A percentile compares a stretch with the other conserved stretches of the same genome.
Evolutionary conservation across 2,113 vertebrate species (phyloP).

Genomic region (Epinephelus cyanopodus): DNA sequence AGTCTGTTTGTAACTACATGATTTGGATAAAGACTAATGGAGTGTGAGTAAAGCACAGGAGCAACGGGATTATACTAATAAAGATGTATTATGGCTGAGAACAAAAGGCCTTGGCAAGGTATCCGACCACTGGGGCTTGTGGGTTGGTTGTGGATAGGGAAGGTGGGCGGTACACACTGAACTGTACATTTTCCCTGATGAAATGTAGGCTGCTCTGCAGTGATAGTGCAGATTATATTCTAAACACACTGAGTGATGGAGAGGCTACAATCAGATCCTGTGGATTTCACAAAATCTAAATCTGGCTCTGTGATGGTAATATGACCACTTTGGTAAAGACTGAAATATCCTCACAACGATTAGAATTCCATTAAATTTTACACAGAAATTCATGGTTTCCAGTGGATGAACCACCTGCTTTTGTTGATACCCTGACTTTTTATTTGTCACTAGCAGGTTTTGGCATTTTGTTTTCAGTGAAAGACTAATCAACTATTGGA

Average conservation of each 20-base stretch:
- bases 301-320: neutral
- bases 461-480: no score
- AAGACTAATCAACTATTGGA: no score
- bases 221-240: constrained; percentile 35
- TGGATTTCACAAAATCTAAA: neutral
- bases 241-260: constrained; percentile 24
- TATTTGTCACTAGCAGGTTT: no score
- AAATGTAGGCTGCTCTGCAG: constrained; percentile 55
- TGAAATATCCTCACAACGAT: no score
- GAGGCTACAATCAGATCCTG: constrained; percentile 16
- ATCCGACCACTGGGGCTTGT: constrained; percentile 63
- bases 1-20: constrained; percentile 78
- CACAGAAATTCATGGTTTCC: no score
- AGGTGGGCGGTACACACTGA: constrained; percentile 56
- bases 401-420: no score
- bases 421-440: no score
- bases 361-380: no score
- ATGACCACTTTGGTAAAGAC: neutral
- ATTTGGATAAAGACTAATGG: constrained; percentile 84
- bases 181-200: constrained; percentile 67
- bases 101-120: constrained; percentile 79
- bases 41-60: constrained; percentile 77
- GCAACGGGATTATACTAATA: constrained; percentile 81
- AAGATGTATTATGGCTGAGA: constrained; percentile 82
- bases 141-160: constrained; percentile 59